Evolutionary conservation across 1,140 invertebrate species (phyloP), one percentile per base, ranked within the genome.

Genomic region (Gonioctena quinquepunctata): DNA sequence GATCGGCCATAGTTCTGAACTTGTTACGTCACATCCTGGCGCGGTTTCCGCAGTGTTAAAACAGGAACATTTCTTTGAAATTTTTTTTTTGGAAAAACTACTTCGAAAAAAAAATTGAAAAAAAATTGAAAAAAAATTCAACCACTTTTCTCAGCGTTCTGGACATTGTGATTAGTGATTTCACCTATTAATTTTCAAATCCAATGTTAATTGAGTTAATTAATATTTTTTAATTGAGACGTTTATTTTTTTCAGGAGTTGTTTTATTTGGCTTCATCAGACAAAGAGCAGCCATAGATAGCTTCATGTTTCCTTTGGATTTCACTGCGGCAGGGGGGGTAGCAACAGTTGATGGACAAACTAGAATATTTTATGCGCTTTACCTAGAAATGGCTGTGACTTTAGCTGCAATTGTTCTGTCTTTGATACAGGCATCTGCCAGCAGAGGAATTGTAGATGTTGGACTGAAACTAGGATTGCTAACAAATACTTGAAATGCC

Each of bases 301-400:
- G 86, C 70, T 75, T 89, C 5, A 83, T 91, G 74, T 91, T 91
- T 78, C 90, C 90, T 1, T 75, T 91, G 67, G 89, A 91, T 76
- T 92, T 92, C 70, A 91, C 90, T 2, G 89, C 89, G 1, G 88
- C 87, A 2, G 90, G 90, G 42, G 89, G 89, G 26, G 86, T 91
- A 5, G 89, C 88, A 19, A 86, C 83, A 5, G 89, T 88, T 33
- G 82, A 86, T 16, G 87, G 86, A 16, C 80, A 87, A 54, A 83
- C 90, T 5, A 82, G 90, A 49, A 84, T 91, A n/a, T 77, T 88
- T 2, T 91, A 91, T 75, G 89, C 86, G 1, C 72, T 91, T 2
- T 92, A 91, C 78, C 83, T 91, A 19, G 90, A 92, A 81, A 85
- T 89, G 18, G 90, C 89, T 1, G 89, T 91, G 64, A 86, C 86